phyloP scores from a whole-genome alignment of 2,888 invertebrate species.

The Lobophora halterata region DNA sequence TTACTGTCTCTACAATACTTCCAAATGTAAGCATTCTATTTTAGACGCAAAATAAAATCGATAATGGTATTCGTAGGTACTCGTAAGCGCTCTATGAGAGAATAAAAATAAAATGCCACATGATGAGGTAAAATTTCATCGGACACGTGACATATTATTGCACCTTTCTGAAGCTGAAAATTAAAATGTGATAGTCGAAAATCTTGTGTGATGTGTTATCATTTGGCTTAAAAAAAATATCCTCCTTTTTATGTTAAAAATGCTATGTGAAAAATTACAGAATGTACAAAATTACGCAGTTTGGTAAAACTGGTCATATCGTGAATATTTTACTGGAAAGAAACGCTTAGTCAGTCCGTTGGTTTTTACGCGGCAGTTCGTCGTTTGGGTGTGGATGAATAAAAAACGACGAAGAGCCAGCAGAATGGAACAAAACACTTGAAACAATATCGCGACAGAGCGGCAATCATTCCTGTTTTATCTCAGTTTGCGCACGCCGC shows the following conservation, averaged over 20 bases:
- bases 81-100: constrained; percentile 22
- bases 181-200: constrained; percentile 29
- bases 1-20: constrained; percentile 49
- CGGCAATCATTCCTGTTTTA: constrained; percentile 78
- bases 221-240: constrained; percentile 1
- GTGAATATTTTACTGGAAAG: constrained; percentile 41
- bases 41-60: constrained; percentile 30
- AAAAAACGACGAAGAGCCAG: constrained; percentile 57
- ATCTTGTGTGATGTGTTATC: constrained; percentile 22
- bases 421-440: constrained; percentile 71
- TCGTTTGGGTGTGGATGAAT: constrained; percentile 58
- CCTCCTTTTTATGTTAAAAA: not conserved
- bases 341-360: constrained; percentile 41
- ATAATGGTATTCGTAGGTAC: too few species aligned
- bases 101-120: too few species aligned
- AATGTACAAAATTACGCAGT: constrained; percentile 8
- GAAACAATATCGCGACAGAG: constrained; percentile 75
- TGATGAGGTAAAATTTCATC: constrained; percentile 27
- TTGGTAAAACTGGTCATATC: constrained; percentile 15
- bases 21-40: constrained; percentile 35
- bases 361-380: constrained; percentile 50
- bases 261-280: constrained; percentile 6
- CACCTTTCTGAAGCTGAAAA: constrained; percentile 32
- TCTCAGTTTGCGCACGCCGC: constrained; percentile 75
- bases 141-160: constrained; percentile 29